Evolutionary conservation across 2,113 vertebrate species (phyloP).

Genomic region (Chaetorhynchus papuensis): DNA sequence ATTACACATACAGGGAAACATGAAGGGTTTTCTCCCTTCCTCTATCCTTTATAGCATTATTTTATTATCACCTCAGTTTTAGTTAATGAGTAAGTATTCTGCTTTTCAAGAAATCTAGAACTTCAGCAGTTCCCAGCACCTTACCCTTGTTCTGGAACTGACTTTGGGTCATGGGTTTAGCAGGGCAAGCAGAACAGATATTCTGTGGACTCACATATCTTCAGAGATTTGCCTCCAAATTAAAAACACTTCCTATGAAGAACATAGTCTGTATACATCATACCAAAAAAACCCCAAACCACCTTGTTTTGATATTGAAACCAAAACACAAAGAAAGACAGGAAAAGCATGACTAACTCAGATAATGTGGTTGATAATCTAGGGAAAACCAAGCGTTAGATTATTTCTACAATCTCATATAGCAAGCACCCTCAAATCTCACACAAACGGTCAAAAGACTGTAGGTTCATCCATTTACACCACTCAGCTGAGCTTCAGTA

Average conservation of each 20-base stretch:
- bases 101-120: not conserved
- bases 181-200: not conserved
- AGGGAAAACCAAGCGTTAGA: not conserved
- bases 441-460: not conserved
- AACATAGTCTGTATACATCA: not conserved
- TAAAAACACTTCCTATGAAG: not conserved
- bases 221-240: not conserved
- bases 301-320: not conserved
- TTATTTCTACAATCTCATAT: not conserved
- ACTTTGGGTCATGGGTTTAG: not conserved
- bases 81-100: not conserved
- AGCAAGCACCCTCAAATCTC: not conserved
- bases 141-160: not conserved
- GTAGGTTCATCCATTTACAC: not conserved
- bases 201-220: not conserved
- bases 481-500: not conserved
- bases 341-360: not conserved
- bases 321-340: not conserved
- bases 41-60: not conserved
- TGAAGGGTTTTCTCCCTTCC: not conserved
- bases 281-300: not conserved
- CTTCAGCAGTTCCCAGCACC: not conserved
- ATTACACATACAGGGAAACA: not conserved
- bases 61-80: not conserved
- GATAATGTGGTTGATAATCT: not conserved